phyloP scores from a whole-genome alignment of 2,797 vertebrate species.

The Hypotaenidia philippensis region DNA sequence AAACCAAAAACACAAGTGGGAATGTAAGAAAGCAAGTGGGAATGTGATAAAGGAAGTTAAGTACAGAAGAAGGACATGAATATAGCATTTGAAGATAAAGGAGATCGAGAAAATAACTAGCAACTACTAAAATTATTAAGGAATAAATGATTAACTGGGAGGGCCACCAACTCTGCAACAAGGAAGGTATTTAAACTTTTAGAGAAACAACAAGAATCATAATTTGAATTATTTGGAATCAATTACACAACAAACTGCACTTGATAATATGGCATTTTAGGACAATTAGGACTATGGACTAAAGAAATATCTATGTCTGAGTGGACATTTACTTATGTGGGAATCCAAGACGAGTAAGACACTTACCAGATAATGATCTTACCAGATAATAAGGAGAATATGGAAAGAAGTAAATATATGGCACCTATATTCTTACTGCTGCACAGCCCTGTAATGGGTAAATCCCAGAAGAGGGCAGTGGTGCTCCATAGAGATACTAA shows the following conservation, averaged over 20 bases:
- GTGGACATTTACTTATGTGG: not conserved
- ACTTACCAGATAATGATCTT: not conserved
- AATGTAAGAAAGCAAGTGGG: too few relatives aligned
- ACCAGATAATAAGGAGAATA: not conserved
- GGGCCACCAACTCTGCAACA: not conserved
- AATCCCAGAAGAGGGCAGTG: constrained; percentile 63
- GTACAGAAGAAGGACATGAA: not conserved
- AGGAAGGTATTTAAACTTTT: constrained; percentile 1
- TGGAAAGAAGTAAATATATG: not conserved
- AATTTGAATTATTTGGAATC: constrained; percentile 5
- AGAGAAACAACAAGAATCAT: not conserved
- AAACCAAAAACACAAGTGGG: too few relatives aligned
- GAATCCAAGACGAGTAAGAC: not conserved
- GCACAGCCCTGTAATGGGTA: not conserved
- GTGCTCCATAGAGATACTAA: not conserved
- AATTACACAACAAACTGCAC: not conserved
- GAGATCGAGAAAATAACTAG: not conserved
- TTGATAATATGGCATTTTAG: not conserved
- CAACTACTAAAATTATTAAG: not conserved
- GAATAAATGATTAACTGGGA: not conserved
- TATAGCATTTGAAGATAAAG: not conserved
- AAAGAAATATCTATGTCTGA: not conserved
- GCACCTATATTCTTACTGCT: not conserved
- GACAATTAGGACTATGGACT: not conserved
- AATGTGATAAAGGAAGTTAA: not conserved